Base-by-base conservation (phyloP, 2,888 invertebrate species). In the Nezara viridula region DNA sequence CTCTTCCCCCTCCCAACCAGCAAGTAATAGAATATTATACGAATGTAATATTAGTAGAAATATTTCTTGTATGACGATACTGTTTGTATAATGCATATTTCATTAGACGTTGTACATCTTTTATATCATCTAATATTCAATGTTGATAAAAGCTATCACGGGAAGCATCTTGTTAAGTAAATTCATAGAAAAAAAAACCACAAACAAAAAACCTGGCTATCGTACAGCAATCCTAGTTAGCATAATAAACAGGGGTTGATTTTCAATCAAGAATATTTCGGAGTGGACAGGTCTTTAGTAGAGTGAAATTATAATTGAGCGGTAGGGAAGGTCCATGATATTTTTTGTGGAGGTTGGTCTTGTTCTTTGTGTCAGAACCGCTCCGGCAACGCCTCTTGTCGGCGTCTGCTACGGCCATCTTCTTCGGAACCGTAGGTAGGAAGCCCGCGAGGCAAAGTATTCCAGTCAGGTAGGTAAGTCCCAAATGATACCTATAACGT, bases 171-270 rank as follows among this genome's bases (percentile, higher is more conserved):
- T 3, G 60, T 32, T 60, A 32, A 27, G 21, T 60, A 16, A 16
- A 73, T 73, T 19, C 21, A 73, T 73, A 37, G 37, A 66, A n/a
- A 60, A 52, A 27, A 27, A 60, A 66, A 32, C 32, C 32, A 66
- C 14, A 27, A 9, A 60, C 2, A 73, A 73, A 60, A 73, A 73
- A 73, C 66, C 19, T 32, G 66, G 66, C 66, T 73, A 37, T 60
- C 60, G 27, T 60, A 60, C 7, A 73, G 32, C 66, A 73, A 73
- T 37, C 37, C 66, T 73, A 73, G 44, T 81, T 81, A 81, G 81
- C 81, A 81, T 81, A 44, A 81, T 81, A 81, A 81, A 81, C 24
- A 81, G n/a, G 40, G 44, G 81, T 10, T 81, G 37, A 81, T 81
- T 81, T 81, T 81, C 81, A 81, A 81, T 81, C 44, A 81, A 37